Base-by-base conservation (phyloP, 2,888 invertebrate species). In the Nycteola revayana region DNA sequence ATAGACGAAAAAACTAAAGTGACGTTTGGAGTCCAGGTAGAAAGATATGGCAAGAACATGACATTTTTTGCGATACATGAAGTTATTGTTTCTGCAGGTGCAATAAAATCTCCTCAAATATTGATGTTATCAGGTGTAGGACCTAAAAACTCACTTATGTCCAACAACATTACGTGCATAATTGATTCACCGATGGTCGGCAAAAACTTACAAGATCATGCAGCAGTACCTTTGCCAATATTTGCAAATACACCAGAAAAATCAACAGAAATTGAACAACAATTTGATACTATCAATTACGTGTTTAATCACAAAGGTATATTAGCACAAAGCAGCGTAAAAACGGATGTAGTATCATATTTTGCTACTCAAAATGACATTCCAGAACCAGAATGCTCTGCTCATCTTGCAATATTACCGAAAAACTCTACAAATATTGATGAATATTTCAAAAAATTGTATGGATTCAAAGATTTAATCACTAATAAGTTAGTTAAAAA, bases 301-400 rank as follows among this genome's bases (percentile, higher is more conserved):
- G 60, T 89, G 1, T 77, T 77, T 31, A 81, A 86, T 37, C 80
- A 78, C 8, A 84, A 60, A 8, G 93, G 91, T 0, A 73, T 75
- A 2, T 60, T 91, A 41, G 78, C 84, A 1, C 75, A 79, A 28
- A 75, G 70, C 1, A 78, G 75, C 1, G 86, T 91, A 9, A 83
- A n/a, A n/a, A n/a, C 91, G 32, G 94, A 94, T 71, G 91, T 66
- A 2, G 4, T 51, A 6, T 55, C 66, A n/a, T 72, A 72, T 46
- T 74, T 51, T 44, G 56, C 71, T 0, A 24, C 39, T 0, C 42
- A 64, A 67, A 7, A 67, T 60, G 55, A 64, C 59, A 38, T 74
- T 50, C 49, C 36, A 0, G 59, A 61, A 34, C 74, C 77, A 1
- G 64, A 79, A 62, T 79, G 62, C 40, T 63, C 78, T 53, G 64